Base-by-base conservation (phyloP, 2,888 invertebrate species). In the Thera britannica region DNA sequence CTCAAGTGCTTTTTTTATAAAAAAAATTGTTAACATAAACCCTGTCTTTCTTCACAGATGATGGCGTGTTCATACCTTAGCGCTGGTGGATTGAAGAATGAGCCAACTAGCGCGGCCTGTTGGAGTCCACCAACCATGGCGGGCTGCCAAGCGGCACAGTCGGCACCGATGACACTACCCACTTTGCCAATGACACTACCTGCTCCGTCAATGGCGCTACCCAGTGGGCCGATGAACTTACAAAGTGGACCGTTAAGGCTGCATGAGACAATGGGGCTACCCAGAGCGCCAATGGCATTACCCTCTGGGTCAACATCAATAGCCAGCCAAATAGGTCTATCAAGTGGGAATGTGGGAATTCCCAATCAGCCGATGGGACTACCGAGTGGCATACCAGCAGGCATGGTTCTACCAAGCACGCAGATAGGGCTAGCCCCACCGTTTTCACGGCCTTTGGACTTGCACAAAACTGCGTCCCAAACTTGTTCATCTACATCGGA, bases 21-120 rank as follows among this genome's bases (percentile, higher is more conserved):
- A n/a, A 4, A 4, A 58, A 12, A 9, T 11, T 34, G 55, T n/a
- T 62, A 62, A 62, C 52, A 11, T 7, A n/a, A 12, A 9, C 35
- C 4, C 11, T 62, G 5, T 62, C 38, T 56, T 83, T 88, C 80
- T 87, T 83, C 81, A 62, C 93, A 94, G 94, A 93, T 94, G 93
- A 94, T 94, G 94, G 90, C 93, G 80, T 94, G 93, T 79, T 94
- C 94, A 72, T 94, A 93, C 77, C 81, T 94, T 77, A 92, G 90
- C 77, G 87, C 94, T 65, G 76, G 86, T 70, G 85, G 84, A 49
- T 81, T 83, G 79, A 87, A 86, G 75, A 82, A 88, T 38, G 88
- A 86, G 76, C 76, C 81, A 23, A 76, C 85, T 11, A 81, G 84
- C 65, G 88, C 90, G 41, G 86, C 85, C 11, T 91, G 90, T 72